Evolutionary conservation across 2,888 invertebrate genomes (phyloP), one percentile per base, ranked within the genome.

Genomic region (Tachystola acroxantha): DNA sequence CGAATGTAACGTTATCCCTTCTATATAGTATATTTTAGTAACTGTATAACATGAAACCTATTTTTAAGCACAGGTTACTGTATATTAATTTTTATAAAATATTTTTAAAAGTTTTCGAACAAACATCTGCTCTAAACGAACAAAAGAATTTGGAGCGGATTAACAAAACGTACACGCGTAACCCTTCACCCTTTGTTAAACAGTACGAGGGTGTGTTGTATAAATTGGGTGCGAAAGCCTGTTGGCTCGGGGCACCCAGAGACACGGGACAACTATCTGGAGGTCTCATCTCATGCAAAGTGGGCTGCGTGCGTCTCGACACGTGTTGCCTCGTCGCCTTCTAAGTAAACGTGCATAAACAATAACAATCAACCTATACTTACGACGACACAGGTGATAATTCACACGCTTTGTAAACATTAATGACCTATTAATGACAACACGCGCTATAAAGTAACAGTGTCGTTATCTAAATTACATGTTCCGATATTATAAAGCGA

Each of bases 281-380:
- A 48, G 47, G 51, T 53, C 54, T 54, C 50, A 64, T 64, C 57
- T 36, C 53, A 52, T 52, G 51, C 47, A 44, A 53, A 63, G 53
- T 49, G 62, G 57, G 64, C 62, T 63, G 64, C 57, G 34, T 34
- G 58, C 59, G 27, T 58, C 60, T 52, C 56, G 43, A 20, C 34
- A 10, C 20, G 19, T 32, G 32, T 32, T 32, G 27, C 27, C 16
- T 10, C 16, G 16, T 3, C 6, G 16, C 6, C n/a, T n/a, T n/a
- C n/a, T n/a, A n/a, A n/a, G n/a, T n/a, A n/a, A 57, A 64, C 53
- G 45, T 61, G 57, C 68, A 71, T 67, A 63, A 66, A 67, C 66
- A 69, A 67, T 64, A 67, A 65, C 57, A 57, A 57, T 53, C 56
- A 59, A 57, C 46, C 48, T 47, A 51, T 46, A 24, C 6, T 46